Percentiles rank a stretch among this genome's conserved stretches.
Conservation (phyloP, 2,797 vertebrate genomes). For the Semotilus atromaculatus region DNA sequence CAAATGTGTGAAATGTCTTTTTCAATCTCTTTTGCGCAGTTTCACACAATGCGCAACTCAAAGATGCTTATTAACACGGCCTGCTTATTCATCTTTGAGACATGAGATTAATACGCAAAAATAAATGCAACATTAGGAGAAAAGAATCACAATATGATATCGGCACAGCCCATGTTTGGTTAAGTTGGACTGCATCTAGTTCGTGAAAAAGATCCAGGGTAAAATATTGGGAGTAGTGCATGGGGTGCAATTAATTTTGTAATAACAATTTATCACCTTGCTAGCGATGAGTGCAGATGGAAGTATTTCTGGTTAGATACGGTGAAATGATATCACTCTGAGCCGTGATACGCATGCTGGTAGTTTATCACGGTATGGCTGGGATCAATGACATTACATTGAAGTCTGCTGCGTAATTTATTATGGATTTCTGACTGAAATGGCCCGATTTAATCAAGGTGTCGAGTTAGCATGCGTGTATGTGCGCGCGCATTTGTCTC, state of each 20-base stretch:
- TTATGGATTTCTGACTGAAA: constrained; percentile 20
- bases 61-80: neutral
- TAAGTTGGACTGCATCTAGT: neutral
- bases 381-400: constrained; percentile 33
- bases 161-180: neutral
- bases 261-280: neutral
- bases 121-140: neutral
- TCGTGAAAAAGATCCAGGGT: neutral
- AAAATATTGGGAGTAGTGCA: neutral
- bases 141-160: neutral
- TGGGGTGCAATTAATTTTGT: neutral
- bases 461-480: neutral
- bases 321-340: neutral
- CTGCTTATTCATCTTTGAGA: neutral
- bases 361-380: constrained; percentile 1
- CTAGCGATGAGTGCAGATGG: neutral
- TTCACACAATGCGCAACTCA: too few species aligned
- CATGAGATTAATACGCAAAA: neutral
- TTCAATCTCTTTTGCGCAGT: neutral
- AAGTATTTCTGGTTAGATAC: neutral
- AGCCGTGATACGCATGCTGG: neutral
- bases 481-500: neutral
- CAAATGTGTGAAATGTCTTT: too few species aligned
- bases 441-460: neutral
- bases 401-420: constrained; percentile 5